Percentiles rank a stretch among this genome's conserved stretches.
phyloP scores from a whole-genome alignment of 2,113 vertebrate species.

The Boleophthalmus pectinirostris region DNA sequence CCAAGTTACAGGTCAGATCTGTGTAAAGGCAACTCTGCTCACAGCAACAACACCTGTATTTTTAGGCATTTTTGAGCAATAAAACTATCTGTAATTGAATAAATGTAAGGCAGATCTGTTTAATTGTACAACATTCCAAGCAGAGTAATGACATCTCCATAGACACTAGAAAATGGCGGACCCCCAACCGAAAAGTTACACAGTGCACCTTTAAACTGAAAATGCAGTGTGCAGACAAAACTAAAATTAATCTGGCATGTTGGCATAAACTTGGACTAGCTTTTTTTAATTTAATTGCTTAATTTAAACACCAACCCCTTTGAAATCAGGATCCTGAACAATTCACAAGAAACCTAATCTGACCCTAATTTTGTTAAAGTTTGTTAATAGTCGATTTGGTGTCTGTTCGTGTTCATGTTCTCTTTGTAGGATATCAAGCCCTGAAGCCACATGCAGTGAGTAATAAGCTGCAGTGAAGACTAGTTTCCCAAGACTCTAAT shows the following conservation, averaged over 20 bases:
- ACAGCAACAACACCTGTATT: no score
- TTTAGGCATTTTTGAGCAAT: no score
- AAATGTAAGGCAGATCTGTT: no score
- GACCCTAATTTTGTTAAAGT: not conserved
- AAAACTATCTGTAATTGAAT: no score
- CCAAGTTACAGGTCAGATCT: no score
- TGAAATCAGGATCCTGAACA: not conserved
- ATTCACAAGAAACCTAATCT: not conserved
- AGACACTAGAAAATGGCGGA: no score
- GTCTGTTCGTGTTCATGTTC: slow-evolving; percentile 21
- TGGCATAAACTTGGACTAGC: slow-evolving; percentile 38
- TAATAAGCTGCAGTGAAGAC: slow-evolving; percentile 24
- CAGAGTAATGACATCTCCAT: no score
- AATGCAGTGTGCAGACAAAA: slow-evolving; percentile 42
- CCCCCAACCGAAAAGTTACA: no score
- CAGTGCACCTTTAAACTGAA: slow-evolving; percentile 26
- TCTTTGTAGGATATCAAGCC: slow-evolving; percentile 26
- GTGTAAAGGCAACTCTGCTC: no score
- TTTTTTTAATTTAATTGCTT: slow-evolving; percentile 23
- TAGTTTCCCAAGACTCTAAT: slow-evolving; percentile 34
- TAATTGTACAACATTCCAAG: no score
- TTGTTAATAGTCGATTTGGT: slow-evolving; percentile 6
- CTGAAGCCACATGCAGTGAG: slow-evolving; percentile 24
- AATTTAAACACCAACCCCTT: slow-evolving; percentile 1
- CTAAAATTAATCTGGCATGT: slow-evolving; percentile 32